Base-by-base conservation (phyloP, 2,888 invertebrate species). In the Eilema depressum region DNA sequence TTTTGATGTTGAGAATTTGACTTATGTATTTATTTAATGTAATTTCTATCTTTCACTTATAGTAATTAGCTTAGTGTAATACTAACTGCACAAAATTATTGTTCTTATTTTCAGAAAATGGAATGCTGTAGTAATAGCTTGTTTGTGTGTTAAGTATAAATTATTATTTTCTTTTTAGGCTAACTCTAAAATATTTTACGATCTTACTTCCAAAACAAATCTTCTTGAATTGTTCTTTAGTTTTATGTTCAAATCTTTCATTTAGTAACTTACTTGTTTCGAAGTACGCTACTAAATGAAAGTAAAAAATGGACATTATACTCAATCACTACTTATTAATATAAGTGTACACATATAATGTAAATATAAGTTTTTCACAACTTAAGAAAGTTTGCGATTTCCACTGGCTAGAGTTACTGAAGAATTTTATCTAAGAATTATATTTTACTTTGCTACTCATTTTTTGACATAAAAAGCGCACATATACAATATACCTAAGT, bases 81-180 rank as follows among this genome's bases (percentile, higher is more conserved):
- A 82, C 77, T 81, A 78, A 82, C 69, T 71, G 77, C 75, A 79
- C 73, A 63, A 53, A 73, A 69, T 67, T 66, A 23, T 77, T 69
- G 61, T 75, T 73, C 74, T 63, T 23, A 72, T 69, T 75, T 82
- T 69, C 74, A 82, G 73, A 74, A 30, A n/a, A 57, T 63, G 64
- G 66, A 69, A 71, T 69, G 79, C 79, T 82, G 81, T 82, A 79
- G 74, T 74, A 75, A 68, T 47, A 60, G 78, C 78, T 83, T 74
- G 33, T 66, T 62, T 75, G 67, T 73, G 66, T 76, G 37, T 60
- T 63, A 75, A 53, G 57, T 60, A 64, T 66, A n/a, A n/a, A n/a
- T n/a, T n/a, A 64, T 63, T 28, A 8, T 53, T 53, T 53, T 53
- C 20, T 53, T 20, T 53, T n/a, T 53, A 53, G n/a, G 53, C n/a